phyloP scores from a whole-genome alignment of 2,797 vertebrate genomes.

The Pelochelys cantorii region DNA sequence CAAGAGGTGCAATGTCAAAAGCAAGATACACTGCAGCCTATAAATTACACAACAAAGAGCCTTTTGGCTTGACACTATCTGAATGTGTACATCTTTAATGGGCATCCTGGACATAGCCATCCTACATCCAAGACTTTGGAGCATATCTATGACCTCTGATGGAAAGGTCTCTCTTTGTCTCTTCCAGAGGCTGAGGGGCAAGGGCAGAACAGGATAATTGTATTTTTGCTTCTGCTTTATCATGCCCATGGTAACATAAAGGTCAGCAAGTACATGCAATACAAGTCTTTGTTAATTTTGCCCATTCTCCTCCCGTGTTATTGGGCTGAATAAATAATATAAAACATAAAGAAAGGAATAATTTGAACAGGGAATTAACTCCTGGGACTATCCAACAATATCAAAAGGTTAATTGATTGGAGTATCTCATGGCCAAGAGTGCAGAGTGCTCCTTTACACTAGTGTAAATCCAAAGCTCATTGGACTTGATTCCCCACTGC shows the following conservation, averaged over 20 bases:
- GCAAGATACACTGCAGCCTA: rapidly evolving
- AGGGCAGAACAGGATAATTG: background rate
- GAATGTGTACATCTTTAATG: rapidly evolving
- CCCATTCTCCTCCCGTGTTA: background rate
- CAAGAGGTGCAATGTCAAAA: rapidly evolving
- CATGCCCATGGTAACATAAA: background rate
- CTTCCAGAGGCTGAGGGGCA: background rate
- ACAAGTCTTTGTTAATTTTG: background rate
- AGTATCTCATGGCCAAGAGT: background rate
- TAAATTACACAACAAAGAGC: background rate
- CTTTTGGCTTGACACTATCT: rapidly evolving
- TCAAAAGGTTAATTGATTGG: background rate
- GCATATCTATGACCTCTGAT: background rate
- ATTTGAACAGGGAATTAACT: background rate
- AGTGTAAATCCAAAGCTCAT: background rate
- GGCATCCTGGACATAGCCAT: background rate
- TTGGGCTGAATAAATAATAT: background rate
- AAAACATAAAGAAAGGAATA: background rate
- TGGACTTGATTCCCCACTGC: background rate
- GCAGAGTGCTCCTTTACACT: background rate
- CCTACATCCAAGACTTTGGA: background rate
- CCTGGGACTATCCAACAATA: background rate
- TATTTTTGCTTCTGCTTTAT: background rate
- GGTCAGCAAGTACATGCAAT: too few relatives aligned
- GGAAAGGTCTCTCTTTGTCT: background rate